Evolutionary conservation across 2,797 vertebrate genomes (phyloP), one percentile per base, ranked within the genome.

Genomic region (Brachyrhaphis roseni): DNA sequence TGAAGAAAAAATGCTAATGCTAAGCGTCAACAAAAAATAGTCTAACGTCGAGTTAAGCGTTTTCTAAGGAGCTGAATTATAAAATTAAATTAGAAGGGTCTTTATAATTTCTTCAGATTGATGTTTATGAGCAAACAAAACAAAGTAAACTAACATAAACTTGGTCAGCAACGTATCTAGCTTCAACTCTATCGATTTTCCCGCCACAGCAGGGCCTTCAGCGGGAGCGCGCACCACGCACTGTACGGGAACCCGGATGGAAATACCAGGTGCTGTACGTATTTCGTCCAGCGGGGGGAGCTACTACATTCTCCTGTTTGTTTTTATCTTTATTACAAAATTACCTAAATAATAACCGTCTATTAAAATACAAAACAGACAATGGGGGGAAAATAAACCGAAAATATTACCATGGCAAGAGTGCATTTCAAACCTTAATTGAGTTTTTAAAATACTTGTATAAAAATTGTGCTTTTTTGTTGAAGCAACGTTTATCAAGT

Each of bases 161-260:
- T 62, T 18, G 49, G 28, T 7, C 31, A 53, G 4, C 0, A 66
- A 23, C 0, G 26, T 41, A 47, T 46, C 18, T 46, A 47, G 6
- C 11, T 49, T 11, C 55, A 66, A 18, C 45, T 1, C 18, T 46
- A 8, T 53, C 64, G 8, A 15, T 28, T 59, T 82, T 82, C 80
- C 80, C 80, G 80, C 80, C 72, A 66, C 57, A 20, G 28, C 6
- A 47, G 20, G 43, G 20, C 8, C 13, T 28, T 13, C 41, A 3
- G 68, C 13, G 41, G 41, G 68, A n/a, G 68, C 68, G 68, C 68
- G 68, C 41, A 43, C 18, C 18, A 36, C 1, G 20, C 8, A 66
- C 34, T 66, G 18, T 16, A 23, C 10, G 23, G 23, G 66, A 70
- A 41, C 11, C 20, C 66, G 68, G 41, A 26, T 15, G 2, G 26